Evolutionary conservation across 1,140 invertebrate genomes (phyloP), one percentile per base, ranked within the genome.

Genomic region (Drosophila paulistorum): DNA sequence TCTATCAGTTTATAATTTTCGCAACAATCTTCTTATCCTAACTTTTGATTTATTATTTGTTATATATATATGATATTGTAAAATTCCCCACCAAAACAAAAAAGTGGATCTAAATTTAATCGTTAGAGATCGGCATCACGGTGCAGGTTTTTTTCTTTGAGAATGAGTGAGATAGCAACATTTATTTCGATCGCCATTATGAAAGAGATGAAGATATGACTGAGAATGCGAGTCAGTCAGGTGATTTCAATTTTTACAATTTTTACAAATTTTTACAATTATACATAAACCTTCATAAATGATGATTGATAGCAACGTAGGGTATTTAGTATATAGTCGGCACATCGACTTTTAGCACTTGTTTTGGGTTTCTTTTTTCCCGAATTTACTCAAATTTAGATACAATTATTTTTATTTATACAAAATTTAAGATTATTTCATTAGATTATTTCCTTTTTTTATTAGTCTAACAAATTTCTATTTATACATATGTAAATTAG

Each of bases 361-460:
- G 20, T 9, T 51, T 23, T 51, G 17, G 7, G 9, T 23, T 51
- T 51, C 45, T n/a, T 51, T n/a, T 51, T 51, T 51, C 45, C 45
- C 17, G 3, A 51, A 23, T 23, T 30, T 23, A 51, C 45, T 51
- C 45, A 51, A 14, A 30, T 23, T 51, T 51, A 9, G 7, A 51
- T 51, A 14, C 9, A 51, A 51, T 23, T 51, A 51, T 11, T 51
- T 51, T 51, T 11, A 51, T n/a, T 51, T 51, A 51, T 51, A 51
- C 45, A 51, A 23, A 17, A 23, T 23, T 51, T 51, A 11, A 3
- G 11, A 7, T 51, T 23, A 23, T 51, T 23, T 51, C 20, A 17
- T 11, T 23, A 51, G 45, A 23, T 17, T 37, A 30, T 37, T 37
- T 37, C 3, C 3, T 17, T 10, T 48, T 48, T 48, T 20, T 6